These are phyloP conservation scores for Uropsilus gracilis DNA, from an alignment of 2,113 vertebrate genomes.

Conservation along the genomic window DNA sequence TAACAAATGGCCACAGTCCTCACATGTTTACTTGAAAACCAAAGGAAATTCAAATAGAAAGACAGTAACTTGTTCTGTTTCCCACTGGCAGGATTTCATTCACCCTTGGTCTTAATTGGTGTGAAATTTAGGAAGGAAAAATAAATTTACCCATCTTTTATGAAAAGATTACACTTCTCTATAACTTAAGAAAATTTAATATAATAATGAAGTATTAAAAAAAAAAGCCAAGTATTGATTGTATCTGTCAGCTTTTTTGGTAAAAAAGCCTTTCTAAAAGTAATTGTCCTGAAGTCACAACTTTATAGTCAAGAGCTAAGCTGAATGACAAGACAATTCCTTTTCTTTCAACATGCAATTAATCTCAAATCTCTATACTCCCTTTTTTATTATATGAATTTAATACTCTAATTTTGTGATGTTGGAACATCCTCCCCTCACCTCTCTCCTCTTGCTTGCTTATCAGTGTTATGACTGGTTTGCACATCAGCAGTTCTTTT, in stretches of 20 bases:
- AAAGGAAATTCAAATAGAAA: not conserved
- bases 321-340: conserved; percentile 46
- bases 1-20: not conserved
- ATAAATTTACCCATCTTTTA: not conserved
- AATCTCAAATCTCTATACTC: conserved; percentile 23
- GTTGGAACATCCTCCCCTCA: not conserved
- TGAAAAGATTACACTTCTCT: not conserved
- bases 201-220: not conserved
- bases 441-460: not conserved
- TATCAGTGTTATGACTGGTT: conserved; percentile 54
- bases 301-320: not conserved
- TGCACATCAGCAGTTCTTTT: conserved; percentile 31
- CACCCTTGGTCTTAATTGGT: not conserved
- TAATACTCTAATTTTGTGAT: conserved; percentile 54
- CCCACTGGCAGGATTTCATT: not conserved
- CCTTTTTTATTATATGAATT: conserved; percentile 34
- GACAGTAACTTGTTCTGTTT: not conserved
- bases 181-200: conserved; percentile 29
- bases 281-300: conserved; percentile 53
- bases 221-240: not conserved
- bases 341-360: conserved; percentile 47
- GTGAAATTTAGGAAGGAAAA: not conserved
- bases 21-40: not conserved
- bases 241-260: not conserved
- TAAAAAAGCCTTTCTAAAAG: conserved; percentile 50